Conservation (phyloP, 64 coral and sea anemone genomes). For the Stylophora pistillata region DNA sequence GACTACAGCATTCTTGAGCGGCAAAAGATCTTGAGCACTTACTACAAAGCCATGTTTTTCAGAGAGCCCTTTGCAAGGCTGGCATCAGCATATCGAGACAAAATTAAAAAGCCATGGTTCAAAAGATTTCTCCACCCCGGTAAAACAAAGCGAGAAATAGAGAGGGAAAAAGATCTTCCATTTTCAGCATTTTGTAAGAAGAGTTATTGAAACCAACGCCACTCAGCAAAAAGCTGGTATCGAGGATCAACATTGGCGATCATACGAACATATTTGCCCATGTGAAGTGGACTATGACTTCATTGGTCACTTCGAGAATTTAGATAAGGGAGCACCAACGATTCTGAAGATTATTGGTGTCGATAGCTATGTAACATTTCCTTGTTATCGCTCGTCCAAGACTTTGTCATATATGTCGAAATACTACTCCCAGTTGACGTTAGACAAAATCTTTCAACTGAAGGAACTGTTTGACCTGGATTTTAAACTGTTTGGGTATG, state of each 20-base stretch:
- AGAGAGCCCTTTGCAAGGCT: slow-evolving; percentile 21
- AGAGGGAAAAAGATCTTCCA: neutral
- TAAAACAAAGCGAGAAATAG: neutral
- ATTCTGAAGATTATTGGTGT: slow-evolving; percentile 13
- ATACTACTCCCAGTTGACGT: slow-evolving; percentile 19
- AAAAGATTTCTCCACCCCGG: neutral
- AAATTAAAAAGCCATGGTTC: neutral
- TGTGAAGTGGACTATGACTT: slow-evolving; percentile 36
- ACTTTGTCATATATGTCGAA: neutral
- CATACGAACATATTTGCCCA: slow-evolving; percentile 30
- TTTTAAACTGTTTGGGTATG: slow-evolving; percentile 35
- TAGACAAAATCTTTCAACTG: slow-evolving; percentile 1
- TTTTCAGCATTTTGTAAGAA: slow-evolving; percentile 2
- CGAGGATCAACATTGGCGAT: slow-evolving; percentile 32
- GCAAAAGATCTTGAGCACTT: neutral
- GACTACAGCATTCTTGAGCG: neutral
- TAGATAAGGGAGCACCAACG: neutral
- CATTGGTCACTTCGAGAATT: slow-evolving; percentile 42
- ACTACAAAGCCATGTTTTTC: slow-evolving; percentile 50
- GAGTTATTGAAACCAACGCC: neutral
- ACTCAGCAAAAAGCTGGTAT: neutral
- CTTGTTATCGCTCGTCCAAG: slow-evolving; percentile 5
- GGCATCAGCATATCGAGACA: slow-evolving; percentile 20
- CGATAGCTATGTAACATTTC: slow-evolving; percentile 7
- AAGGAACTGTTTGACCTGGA: slow-evolving; percentile 5